Conservation (phyloP, 2,888 invertebrate genomes). For the Melinaea marsaeus region DNA sequence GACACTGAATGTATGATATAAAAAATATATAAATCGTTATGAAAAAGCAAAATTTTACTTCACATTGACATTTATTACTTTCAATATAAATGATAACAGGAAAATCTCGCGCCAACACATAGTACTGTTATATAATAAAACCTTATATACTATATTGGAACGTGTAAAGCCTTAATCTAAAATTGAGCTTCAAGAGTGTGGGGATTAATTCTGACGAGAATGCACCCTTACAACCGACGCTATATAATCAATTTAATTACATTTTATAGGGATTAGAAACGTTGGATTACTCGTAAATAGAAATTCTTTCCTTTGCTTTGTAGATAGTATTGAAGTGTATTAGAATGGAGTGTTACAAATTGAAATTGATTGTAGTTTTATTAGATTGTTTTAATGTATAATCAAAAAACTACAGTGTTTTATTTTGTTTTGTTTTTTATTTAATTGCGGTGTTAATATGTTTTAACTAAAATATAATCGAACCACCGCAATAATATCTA, state of each 20-base stretch:
- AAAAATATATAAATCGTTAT: too few relatives aligned
- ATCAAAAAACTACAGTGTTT: neutral
- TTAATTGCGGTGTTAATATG: neutral
- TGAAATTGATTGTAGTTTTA: neutral
- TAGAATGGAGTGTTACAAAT: neutral
- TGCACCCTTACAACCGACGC: conserved; percentile 13
- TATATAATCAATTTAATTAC: conserved; percentile 16
- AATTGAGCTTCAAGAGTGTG: conserved; percentile 13
- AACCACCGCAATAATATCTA: too few relatives aligned
- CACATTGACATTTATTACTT: too few relatives aligned
- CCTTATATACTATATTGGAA: neutral
- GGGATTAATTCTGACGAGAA: conserved; percentile 18
- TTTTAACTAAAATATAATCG: too few relatives aligned
- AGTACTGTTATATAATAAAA: neutral
- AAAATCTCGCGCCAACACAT: too few relatives aligned
- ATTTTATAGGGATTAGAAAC: conserved; percentile 13
- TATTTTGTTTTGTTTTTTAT: neutral
- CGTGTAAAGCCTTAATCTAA: neutral
- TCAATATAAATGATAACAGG: too few relatives aligned
- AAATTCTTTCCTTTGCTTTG: neutral
- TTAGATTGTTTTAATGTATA: neutral
- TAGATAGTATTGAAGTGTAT: neutral
- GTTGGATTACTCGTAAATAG: neutral
- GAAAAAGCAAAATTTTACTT: too few relatives aligned
- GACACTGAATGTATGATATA: too few relatives aligned